Conservation (phyloP, 2,113 vertebrate species). For the Clarias gariepinus region DNA sequence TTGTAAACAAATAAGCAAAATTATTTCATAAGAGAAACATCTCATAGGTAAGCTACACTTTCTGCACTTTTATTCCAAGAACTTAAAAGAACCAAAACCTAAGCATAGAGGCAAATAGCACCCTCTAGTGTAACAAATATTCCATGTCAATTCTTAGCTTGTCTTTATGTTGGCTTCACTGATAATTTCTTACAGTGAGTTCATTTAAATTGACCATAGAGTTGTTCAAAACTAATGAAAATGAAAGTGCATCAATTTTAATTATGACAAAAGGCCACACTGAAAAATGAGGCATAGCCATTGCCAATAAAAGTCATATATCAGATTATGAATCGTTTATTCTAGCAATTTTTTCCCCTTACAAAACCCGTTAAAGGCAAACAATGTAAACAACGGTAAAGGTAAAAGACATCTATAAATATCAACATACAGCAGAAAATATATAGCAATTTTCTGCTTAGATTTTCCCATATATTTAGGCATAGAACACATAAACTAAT, state of each 20-base stretch:
- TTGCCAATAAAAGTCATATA: not conserved
- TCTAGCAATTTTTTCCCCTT: not conserved
- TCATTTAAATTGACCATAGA: not conserved
- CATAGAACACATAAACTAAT: not conserved
- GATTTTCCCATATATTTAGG: not conserved
- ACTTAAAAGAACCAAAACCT: no score
- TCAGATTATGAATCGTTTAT: not conserved
- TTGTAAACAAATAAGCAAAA: not conserved
- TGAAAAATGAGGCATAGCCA: not conserved
- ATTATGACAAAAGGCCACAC: not conserved
- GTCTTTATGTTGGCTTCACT: not conserved
- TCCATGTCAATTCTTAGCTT: not conserved
- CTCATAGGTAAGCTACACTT: not conserved
- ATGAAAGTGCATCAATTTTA: not conserved
- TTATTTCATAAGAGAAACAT: not conserved
- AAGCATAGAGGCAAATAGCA: not conserved
- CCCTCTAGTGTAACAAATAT: not conserved
- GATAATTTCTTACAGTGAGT: not conserved
- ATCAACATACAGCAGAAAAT: no score
- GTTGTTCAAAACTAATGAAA: not conserved
- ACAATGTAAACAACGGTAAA: not conserved
- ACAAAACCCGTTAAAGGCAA: not conserved
- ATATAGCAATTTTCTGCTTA: not conserved
- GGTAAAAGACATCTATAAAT: not conserved
- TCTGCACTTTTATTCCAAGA: not conserved